A percentile compares a stretch with the other conserved stretches of the same genome.
phyloP scores from a whole-genome alignment of 2,797 vertebrate genomes.

The Sebastolobus alascanus region DNA sequence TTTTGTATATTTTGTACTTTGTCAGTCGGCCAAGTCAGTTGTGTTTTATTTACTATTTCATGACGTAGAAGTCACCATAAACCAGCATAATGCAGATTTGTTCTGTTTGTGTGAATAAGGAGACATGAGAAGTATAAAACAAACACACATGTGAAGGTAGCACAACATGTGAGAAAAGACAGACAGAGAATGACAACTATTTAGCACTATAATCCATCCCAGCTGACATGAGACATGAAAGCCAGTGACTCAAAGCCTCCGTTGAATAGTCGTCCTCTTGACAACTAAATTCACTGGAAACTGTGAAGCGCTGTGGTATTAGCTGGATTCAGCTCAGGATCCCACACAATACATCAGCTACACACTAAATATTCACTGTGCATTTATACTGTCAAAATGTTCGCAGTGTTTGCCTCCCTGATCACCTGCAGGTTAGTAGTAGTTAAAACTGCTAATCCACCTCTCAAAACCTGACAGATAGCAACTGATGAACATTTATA shows the following conservation, averaged over 20 bases:
- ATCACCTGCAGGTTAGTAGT: background rate
- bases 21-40: background rate
- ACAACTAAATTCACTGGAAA: conserved; percentile 49
- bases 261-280: conserved; percentile 26
- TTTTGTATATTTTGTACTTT: background rate
- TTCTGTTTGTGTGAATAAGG: background rate
- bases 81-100: too few species aligned
- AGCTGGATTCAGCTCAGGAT: conserved; percentile 19
- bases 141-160: background rate
- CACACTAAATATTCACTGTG: conserved; percentile 7
- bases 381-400: background rate
- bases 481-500: background rate
- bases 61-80: background rate
- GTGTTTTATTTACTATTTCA: background rate
- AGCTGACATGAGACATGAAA: conserved; percentile 42
- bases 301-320: conserved; percentile 27
- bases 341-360: conserved; percentile 6
- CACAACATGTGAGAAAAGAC: background rate
- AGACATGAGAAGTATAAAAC: background rate
- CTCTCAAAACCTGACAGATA: background rate
- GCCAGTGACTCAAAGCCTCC: conserved; percentile 26
- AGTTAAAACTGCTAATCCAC: background rate
- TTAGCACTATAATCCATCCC: conserved; percentile 25
- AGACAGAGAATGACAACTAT: conserved; percentile 1
- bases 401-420: background rate